These are phyloP conservation scores for Apostichopus californicus DNA, from an alignment of 35 echinoderm and acorn worm genomes.

Conservation along the genomic window DNA sequence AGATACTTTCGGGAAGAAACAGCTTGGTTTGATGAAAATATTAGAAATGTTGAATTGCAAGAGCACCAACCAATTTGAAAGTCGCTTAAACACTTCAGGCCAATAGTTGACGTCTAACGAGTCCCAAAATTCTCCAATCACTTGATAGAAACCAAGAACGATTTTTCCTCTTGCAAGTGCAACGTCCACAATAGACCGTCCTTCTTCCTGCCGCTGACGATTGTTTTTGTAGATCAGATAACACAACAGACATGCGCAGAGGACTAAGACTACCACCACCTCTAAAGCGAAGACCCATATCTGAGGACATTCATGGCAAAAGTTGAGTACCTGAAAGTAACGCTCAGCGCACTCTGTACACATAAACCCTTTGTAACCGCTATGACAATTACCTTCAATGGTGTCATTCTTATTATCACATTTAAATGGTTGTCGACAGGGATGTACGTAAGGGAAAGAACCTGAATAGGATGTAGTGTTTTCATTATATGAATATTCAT, in stretches of 20 bases:
- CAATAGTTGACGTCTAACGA: conserved; percentile 9
- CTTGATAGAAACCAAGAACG: conserved; percentile 46
- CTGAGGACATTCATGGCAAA: neutral
- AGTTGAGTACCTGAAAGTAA: neutral
- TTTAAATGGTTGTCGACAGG: neutral
- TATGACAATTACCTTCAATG: neutral
- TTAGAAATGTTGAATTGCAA: conserved; percentile 10
- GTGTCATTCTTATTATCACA: neutral
- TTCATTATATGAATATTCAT: neutral
- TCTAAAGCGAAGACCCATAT: no score
- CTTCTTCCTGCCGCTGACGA: neutral
- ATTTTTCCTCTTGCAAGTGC: conserved; percentile 32
- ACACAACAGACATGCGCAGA: no score
- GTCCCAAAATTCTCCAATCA: conserved; percentile 27
- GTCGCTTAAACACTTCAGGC: neutral
- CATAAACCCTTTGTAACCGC: neutral
- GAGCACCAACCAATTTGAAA: neutral
- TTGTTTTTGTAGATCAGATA: neutral
- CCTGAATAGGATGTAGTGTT: no score
- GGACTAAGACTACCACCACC: no score
- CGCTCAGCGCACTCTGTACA: neutral
- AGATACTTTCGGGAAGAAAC: neutral
- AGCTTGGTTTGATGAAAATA: conserved; percentile 40
- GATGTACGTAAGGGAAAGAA: no score
- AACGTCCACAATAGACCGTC: conserved; percentile 28